Evolutionary conservation across 2,797 vertebrate genomes (phyloP).

Genomic region (Sardinella longiceps): DNA sequence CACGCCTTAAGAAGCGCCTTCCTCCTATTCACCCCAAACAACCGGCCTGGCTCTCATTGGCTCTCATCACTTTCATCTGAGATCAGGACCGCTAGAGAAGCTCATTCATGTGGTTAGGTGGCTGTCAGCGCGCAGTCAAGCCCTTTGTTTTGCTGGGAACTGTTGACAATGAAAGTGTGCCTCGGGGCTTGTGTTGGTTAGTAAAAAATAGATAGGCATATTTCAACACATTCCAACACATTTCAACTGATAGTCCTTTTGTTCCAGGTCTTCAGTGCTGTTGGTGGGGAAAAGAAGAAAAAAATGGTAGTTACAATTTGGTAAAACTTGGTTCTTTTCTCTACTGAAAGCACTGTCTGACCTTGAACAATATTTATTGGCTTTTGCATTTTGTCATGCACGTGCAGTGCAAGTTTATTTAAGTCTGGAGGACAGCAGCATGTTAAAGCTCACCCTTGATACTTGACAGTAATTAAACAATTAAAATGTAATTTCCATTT

Average conservation of each 20-base stretch:
- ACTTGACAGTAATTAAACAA: not conserved
- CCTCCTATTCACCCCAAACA: not conserved
- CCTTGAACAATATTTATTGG: no score
- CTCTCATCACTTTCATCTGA: constrained; percentile 13
- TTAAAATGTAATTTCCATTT: not conserved
- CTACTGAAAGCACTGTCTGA: no score
- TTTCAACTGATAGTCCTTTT: no score
- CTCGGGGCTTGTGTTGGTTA: no score
- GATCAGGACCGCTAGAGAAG: not conserved
- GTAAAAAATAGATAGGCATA: no score
- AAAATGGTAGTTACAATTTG: no score
- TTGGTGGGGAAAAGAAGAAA: no score
- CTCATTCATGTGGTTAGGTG: not conserved
- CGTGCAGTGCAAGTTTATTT: no score
- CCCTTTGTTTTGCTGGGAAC: not conserved
- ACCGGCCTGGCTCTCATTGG: not conserved
- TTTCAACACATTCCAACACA: no score
- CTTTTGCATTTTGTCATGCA: no score
- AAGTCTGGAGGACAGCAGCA: not conserved
- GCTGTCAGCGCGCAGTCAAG: not conserved
- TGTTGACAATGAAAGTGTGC: not conserved
- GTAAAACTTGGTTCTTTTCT: no score
- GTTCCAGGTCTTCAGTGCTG: no score
- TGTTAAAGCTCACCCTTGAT: not conserved
- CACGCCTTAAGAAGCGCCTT: not conserved